Conservation (phyloP, 2,797 vertebrate genomes). For the Acanthis flammea region DNA sequence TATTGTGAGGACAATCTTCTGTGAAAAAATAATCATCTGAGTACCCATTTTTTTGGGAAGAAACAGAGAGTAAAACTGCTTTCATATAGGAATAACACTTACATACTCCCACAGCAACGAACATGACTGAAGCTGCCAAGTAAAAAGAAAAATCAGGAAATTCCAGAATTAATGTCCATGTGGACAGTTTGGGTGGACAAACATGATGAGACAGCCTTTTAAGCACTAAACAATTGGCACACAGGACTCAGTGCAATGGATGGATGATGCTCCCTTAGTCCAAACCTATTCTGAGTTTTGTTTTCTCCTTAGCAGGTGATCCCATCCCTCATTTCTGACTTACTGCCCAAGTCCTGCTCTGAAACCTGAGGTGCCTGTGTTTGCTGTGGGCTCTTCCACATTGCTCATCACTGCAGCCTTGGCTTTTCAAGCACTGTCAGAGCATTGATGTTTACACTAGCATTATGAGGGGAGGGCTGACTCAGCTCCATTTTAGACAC, state of each 20-base stretch:
- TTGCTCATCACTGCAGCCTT: neutral
- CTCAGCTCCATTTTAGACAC: neutral
- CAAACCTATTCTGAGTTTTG: neutral
- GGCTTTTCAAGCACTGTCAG: neutral
- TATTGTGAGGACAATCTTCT: neutral
- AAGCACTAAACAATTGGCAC: neutral
- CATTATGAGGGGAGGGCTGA: neutral
- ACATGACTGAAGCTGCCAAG: neutral
- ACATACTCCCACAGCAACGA: neutral
- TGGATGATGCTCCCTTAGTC: neutral
- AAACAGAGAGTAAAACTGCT: conserved; percentile 3
- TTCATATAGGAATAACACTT: neutral
- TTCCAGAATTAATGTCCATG: neutral
- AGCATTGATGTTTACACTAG: neutral
- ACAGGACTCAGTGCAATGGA: neutral
- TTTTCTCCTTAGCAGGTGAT: neutral
- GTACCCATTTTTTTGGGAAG: neutral
- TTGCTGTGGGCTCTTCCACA: neutral
- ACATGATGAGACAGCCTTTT: neutral
- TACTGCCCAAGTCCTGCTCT: neutral
- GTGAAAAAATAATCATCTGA: conserved; percentile 6
- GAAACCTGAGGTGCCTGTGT: neutral
- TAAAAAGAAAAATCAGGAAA: neutral
- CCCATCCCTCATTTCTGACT: neutral
- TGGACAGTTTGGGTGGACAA: neutral